Evolutionary conservation across 2,113 vertebrate genomes (phyloP), one percentile per base, ranked within the genome.

Genomic region (Macaca mulatta): DNA sequence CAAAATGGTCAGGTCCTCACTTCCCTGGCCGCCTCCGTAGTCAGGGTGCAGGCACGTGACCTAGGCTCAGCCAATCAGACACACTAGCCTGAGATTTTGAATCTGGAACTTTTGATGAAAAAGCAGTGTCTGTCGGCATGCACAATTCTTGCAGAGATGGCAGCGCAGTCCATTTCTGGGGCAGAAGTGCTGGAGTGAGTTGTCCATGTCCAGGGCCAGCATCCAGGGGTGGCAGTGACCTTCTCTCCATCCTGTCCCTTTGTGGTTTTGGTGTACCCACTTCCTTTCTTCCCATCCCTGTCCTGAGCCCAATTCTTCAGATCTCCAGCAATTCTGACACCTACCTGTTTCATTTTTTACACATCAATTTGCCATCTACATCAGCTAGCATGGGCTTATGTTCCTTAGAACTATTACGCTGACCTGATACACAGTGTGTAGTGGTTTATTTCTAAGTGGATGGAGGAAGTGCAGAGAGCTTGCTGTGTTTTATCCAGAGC

Each of bases 401-500:
- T 32, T 27, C 52, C 72, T 75, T 38, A 22, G n/a, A 55, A 84
- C 55, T 45, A 23, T 74, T 17, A 48, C 5, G 8, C 69, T n/a
- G 70, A 70, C 55, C 43, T 2, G 10, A 91, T 27, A 30, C 35
- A 43, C 74, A 89, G 27, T 50, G 3, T 25, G 30, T 13, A 17
- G 23, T 35, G 18, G 40, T 25, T 94, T 70, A 12, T 83, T 87
- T 80, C 85, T 55, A 55, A 80, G 77, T 32, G 2, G 38, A 12
- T 59, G 13, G 64, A 87, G 75, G 18, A 81, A 69, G 23, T n/a
- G 17, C 35, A 75, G 43, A 30, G 83, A 88, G 67, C 43, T 72
- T 79, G 77, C 48, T 92, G 6, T 55, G 75, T 50, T 96, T 94
- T 89, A 82, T 70, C 40, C 35, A 57, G 69, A 83, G 20, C 18